Percentiles rank a stretch among this genome's conserved stretches.
Conservation (phyloP, 2,113 vertebrate genomes). For the Sarotherodon lohbergeri region DNA sequence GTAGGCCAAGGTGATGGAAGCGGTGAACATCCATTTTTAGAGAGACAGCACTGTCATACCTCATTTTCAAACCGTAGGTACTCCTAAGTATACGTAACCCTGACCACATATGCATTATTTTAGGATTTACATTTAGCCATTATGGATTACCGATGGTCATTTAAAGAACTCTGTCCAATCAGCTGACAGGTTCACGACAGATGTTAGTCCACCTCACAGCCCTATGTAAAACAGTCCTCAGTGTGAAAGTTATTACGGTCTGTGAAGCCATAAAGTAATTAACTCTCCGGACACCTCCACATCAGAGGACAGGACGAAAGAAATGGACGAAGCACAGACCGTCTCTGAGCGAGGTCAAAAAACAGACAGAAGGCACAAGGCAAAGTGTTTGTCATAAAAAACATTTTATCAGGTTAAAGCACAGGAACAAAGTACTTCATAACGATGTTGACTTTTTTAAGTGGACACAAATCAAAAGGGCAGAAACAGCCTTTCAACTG, state of each 20-base stretch:
- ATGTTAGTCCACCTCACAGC: not conserved
- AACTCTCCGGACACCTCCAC: not conserved
- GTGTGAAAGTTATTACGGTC: not conserved
- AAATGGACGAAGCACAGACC: not conserved
- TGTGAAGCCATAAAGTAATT: slow-evolving; percentile 3
- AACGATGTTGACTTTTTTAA: not conserved
- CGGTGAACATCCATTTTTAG: not conserved
- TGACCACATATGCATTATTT: not conserved
- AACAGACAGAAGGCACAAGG: not conserved
- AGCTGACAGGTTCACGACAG: not conserved
- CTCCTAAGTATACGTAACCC: not conserved
- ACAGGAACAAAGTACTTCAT: not conserved
- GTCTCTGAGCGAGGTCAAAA: not conserved
- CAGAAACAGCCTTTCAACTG: not conserved
- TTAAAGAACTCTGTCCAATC: not conserved
- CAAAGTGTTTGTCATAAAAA: not conserved
- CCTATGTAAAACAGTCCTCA: not conserved
- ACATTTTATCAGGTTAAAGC: not conserved
- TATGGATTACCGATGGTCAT: not conserved
- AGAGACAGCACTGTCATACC: not conserved
- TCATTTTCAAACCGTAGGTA: not conserved
- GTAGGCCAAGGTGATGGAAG: slow-evolving; percentile 29
- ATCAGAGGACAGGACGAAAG: not conserved
- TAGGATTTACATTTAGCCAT: not conserved
- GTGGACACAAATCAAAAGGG: not conserved